Conservation (phyloP, 2,888 invertebrate species). For the Drosophila subsilvestris region DNA sequence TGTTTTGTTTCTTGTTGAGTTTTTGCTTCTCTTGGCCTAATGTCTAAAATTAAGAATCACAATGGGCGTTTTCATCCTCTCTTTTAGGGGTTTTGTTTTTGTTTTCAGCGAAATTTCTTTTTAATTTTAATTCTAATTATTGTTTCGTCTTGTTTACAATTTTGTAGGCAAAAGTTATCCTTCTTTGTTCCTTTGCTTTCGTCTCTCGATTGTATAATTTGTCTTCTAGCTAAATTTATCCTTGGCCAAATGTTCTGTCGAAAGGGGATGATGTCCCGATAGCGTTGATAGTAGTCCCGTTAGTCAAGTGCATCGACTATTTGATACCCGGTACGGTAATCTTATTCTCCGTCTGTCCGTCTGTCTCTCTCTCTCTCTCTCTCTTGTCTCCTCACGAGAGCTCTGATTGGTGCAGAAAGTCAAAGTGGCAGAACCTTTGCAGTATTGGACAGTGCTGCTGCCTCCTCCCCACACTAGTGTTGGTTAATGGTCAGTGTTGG, state of each 20-base stretch:
- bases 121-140: conserved; percentile 71
- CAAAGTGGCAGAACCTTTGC: too few species aligned
- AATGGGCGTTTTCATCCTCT: conserved; percentile 73
- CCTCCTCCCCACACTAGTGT: background rate
- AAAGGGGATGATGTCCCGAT: conserved; percentile 3
- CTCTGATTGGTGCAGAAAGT: background rate
- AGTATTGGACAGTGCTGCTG: background rate
- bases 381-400: background rate
- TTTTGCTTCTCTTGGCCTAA: conserved; percentile 47
- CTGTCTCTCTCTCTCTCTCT: background rate
- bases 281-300: conserved; percentile 11
- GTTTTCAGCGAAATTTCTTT: conserved; percentile 47
- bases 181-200: conserved; percentile 19
- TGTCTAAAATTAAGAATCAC: conserved; percentile 83
- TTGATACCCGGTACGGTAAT: conserved; percentile 1
- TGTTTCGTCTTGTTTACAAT: conserved; percentile 60
- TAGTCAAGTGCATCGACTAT: conserved; percentile 23
- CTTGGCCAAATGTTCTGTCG: conserved; percentile 57
- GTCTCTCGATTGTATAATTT: conserved; percentile 24
- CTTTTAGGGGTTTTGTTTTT: conserved; percentile 14
- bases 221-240: conserved; percentile 67
- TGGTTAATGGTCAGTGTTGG: conserved; percentile 1
- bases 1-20: conserved; percentile 31
- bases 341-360: background rate
- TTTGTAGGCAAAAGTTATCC: conserved; percentile 16